These are phyloP conservation scores for Hydractinia echinata DNA, from an alignment of 30 jellyfish, hydroid and myxozoan genomes.

Conservation along the genomic window DNA sequence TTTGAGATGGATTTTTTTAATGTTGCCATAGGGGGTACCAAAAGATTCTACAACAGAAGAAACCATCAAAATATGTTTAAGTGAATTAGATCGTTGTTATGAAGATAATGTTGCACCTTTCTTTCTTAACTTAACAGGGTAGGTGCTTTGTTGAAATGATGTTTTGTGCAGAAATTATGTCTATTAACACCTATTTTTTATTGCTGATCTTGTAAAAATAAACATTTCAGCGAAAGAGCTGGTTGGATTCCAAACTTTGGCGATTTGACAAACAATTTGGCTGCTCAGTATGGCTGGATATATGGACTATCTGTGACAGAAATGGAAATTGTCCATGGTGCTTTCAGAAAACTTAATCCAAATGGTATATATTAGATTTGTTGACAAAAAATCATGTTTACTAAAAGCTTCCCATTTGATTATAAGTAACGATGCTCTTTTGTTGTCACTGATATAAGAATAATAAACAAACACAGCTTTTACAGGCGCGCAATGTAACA, in stretches of 20 bases:
- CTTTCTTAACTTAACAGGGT: slow-evolving; percentile 95
- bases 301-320: slow-evolving; percentile 99
- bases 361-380: slow-evolving; percentile 72
- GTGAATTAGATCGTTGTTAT: slow-evolving; percentile 94
- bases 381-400: too few species aligned
- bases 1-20: background rate
- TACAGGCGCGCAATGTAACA: too few species aligned
- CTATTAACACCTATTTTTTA: too few species aligned
- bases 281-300: slow-evolving; percentile 99
- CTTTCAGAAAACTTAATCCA: slow-evolving; percentile 84
- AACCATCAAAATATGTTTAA: slow-evolving; percentile 87
- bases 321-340: slow-evolving; percentile 99
- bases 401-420: too few species aligned
- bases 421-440: too few species aligned
- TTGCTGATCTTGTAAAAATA: too few species aligned
- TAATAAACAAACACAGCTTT: too few species aligned
- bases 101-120: slow-evolving; percentile 95
- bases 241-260: slow-evolving; percentile 98
- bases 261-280: slow-evolving; percentile 75
- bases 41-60: slow-evolving; percentile 98
- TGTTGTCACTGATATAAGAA: too few species aligned
- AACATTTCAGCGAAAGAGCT: slow-evolving; percentile 66
- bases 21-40: slow-evolving; percentile 84
- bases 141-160: background rate
- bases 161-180: background rate